Conservation (phyloP, 2,797 vertebrate species). For the Neomorphus geoffroyi region DNA sequence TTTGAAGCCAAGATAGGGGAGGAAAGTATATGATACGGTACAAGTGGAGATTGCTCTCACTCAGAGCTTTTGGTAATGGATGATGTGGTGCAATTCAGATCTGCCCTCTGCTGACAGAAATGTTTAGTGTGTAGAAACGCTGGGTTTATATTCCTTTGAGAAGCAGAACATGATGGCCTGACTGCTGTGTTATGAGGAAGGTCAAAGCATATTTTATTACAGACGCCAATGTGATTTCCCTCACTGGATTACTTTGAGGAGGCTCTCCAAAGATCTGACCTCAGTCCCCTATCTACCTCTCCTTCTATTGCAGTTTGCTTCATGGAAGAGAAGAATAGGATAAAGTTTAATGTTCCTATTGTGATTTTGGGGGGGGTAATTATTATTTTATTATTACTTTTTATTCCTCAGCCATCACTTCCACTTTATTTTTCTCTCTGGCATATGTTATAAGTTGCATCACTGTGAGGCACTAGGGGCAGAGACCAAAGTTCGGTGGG, state of each 20-base stretch:
- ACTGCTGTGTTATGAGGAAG: neutral
- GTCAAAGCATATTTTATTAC: neutral
- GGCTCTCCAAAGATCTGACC: neutral
- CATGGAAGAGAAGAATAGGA: neutral
- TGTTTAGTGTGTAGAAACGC: neutral
- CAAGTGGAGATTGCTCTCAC: neutral
- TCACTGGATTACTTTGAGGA: neutral
- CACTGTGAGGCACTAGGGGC: neutral
- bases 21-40: neutral
- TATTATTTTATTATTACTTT: neutral
- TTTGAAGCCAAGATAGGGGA: neutral
- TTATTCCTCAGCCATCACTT: neutral
- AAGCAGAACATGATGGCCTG: neutral
- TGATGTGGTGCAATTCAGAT: neutral
- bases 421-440: neutral
- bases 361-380: neutral
- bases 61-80: neutral
- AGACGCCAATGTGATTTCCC: neutral
- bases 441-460: neutral
- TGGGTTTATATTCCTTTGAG: neutral
- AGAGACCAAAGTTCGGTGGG: neutral
- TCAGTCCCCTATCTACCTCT: neutral
- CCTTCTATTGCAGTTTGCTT: neutral
- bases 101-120: neutral
- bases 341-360: neutral